phyloP scores from a whole-genome alignment of 2,797 vertebrate species.

The Hippocampus kuda region DNA sequence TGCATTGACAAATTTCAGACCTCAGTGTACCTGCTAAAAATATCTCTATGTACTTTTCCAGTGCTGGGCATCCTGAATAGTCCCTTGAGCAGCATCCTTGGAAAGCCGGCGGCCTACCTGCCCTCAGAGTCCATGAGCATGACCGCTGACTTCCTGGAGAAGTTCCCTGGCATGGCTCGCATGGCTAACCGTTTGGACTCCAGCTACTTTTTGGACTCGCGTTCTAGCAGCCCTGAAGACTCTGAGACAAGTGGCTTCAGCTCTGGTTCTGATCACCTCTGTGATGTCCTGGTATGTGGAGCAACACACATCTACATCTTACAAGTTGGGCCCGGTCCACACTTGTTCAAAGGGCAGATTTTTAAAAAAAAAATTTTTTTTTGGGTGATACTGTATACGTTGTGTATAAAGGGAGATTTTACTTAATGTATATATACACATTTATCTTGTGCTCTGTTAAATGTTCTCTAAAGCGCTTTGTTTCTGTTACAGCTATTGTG shows the following conservation, averaged over 20 bases:
- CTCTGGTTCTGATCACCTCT: conserved; percentile 94
- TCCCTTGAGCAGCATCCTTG: conserved; percentile 75
- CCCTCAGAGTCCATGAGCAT: conserved; percentile 79
- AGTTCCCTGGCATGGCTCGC: conserved; percentile 77
- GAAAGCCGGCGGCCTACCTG: conserved; percentile 74
- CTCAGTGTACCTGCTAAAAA: conserved; percentile 6
- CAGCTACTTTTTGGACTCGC: conserved; percentile 83
- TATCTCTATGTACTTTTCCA: conserved; percentile 23
- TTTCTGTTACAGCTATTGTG: too few relatives aligned
- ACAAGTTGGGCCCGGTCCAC: background rate
- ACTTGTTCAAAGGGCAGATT: background rate
- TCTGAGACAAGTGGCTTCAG: conserved; percentile 98
- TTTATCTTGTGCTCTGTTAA: too few relatives aligned
- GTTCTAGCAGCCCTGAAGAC: conserved; percentile 94
- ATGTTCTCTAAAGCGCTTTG: too few relatives aligned
- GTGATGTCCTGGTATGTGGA: conserved; percentile 66
- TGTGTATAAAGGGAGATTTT: too few relatives aligned
- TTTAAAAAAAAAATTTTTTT: too few relatives aligned
- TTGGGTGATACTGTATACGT: too few relatives aligned
- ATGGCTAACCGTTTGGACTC: conserved; percentile 79
- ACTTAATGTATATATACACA: too few relatives aligned
- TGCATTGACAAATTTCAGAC: too few relatives aligned
- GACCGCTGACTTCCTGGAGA: conserved; percentile 82
- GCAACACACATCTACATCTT: background rate
- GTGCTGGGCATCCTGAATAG: conserved; percentile 85